A percentile compares a stretch with the other conserved stretches of the same genome.
phyloP scores from a whole-genome alignment of 2,888 invertebrate species.

The Melinaea menophilus region DNA sequence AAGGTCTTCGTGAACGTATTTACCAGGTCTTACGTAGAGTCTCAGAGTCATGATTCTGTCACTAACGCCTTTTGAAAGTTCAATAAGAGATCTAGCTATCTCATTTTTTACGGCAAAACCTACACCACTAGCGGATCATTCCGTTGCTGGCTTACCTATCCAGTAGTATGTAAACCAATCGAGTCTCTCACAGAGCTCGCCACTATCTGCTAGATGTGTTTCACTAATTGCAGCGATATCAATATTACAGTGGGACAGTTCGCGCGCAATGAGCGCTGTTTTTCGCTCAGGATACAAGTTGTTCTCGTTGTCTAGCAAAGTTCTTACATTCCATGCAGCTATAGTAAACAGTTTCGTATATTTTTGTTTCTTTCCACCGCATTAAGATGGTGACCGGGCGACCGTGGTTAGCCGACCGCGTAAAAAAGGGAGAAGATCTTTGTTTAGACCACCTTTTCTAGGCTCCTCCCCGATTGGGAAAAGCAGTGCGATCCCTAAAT shows the following conservation, averaged over 20 bases:
- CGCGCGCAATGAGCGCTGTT: constrained; percentile 16
- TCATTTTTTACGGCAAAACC: constrained; percentile 15
- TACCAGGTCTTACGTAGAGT: constrained; percentile 8
- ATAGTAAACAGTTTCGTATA: too few relatives aligned
- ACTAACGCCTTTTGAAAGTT: constrained; percentile 22
- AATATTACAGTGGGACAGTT: constrained; percentile 5
- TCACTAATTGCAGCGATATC: constrained; percentile 23
- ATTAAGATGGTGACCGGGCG: too few relatives aligned
- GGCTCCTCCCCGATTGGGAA: background rate
- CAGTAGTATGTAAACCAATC: constrained; percentile 19
- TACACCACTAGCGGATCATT: constrained; percentile 11
- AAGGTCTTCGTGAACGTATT: constrained; percentile 17
- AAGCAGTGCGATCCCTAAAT: too few relatives aligned
- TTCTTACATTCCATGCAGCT: too few relatives aligned
- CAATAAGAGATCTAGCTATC: constrained; percentile 14
- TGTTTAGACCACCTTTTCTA: constrained; percentile 6
- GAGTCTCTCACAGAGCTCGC: constrained; percentile 14
- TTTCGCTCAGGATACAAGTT: background rate
- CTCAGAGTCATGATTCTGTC: constrained; percentile 23
- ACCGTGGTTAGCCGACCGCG: background rate
- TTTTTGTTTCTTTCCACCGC: too few relatives aligned
- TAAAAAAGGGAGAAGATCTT: constrained; percentile 8
- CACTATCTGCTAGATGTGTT: constrained; percentile 14
- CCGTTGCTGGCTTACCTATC: constrained; percentile 1
- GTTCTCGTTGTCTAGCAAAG: background rate